phyloP scores from a whole-genome alignment of 2,888 invertebrate species.

The Lithophane semibrunnea region DNA sequence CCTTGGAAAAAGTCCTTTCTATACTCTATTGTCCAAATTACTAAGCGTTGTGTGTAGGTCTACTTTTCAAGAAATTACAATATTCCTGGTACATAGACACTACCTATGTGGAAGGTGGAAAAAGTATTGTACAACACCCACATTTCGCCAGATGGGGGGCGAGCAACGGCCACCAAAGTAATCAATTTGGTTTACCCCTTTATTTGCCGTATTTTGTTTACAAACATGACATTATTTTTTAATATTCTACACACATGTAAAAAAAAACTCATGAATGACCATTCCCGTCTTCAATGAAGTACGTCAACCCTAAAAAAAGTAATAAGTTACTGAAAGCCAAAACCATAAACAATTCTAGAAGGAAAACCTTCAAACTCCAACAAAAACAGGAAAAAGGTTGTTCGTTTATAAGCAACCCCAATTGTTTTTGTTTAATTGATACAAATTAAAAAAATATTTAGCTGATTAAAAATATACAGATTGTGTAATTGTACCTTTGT shows the following conservation, averaged over 20 bases:
- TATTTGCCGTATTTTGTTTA: background rate
- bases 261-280: conserved; percentile 1
- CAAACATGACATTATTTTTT: too few species aligned
- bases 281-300: background rate
- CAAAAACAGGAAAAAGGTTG: background rate
- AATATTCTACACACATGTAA: background rate
- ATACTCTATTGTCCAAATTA: background rate
- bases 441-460: background rate
- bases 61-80: background rate
- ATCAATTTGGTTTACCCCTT: background rate
- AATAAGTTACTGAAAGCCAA: conserved; percentile 8
- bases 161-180: too few species aligned
- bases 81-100: background rate
- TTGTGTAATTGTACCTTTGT: background rate
- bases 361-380: background rate
- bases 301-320: background rate
- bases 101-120: too few species aligned
- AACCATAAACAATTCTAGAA: background rate
- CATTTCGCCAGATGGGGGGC: background rate
- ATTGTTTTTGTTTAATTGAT: background rate
- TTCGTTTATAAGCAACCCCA: background rate
- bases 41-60: background rate
- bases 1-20: background rate
- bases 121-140: background rate
- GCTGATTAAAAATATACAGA: background rate